Evolutionary conservation across 2,797 vertebrate species (phyloP).

Genomic region (Syngnathus acus): DNA sequence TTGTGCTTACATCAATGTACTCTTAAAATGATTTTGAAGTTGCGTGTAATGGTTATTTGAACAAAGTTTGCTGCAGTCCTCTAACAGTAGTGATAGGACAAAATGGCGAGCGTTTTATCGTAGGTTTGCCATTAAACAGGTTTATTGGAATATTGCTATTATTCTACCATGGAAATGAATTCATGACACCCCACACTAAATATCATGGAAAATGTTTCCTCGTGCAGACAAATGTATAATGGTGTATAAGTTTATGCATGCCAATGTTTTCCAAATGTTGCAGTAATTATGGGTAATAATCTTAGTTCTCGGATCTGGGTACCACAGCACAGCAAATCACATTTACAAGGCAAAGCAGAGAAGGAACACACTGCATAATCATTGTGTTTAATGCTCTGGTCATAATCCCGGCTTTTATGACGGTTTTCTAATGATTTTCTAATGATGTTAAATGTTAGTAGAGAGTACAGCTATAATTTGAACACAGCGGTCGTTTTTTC

Average conservation of each 20-base stretch:
- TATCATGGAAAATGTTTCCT: conserved; percentile 63
- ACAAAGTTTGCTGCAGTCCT: conserved; percentile 6
- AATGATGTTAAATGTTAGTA: conserved; percentile 85
- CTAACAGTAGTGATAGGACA: not conserved
- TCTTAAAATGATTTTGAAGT: not conserved
- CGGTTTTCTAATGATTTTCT: conserved; percentile 83
- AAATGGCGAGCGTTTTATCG: not conserved
- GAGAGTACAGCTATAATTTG: conserved; percentile 77
- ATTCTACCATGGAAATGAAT: conserved; percentile 58
- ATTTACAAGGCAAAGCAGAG: conserved; percentile 71
- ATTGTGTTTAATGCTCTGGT: conserved; percentile 82
- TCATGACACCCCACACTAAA: conserved; percentile 62
- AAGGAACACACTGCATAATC: conserved; percentile 78
- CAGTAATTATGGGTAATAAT: conserved; percentile 77
- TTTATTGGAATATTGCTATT: conserved; percentile 58
- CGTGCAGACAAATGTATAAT: conserved; percentile 64
- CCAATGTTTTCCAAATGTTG: conserved; percentile 75
- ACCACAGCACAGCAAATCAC: conserved; percentile 67
- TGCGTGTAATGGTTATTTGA: not conserved
- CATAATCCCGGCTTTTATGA: conserved; percentile 82
- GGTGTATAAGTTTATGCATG: conserved; percentile 68
- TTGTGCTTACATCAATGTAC: not conserved
- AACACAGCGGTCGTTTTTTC: conserved; percentile 68
- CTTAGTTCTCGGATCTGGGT: conserved; percentile 56
- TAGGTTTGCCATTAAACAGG: conserved; percentile 8